These are phyloP conservation scores for Eurytoma adleriae DNA, from an alignment of 2,888 invertebrate genomes.

Conservation along the genomic window DNA sequence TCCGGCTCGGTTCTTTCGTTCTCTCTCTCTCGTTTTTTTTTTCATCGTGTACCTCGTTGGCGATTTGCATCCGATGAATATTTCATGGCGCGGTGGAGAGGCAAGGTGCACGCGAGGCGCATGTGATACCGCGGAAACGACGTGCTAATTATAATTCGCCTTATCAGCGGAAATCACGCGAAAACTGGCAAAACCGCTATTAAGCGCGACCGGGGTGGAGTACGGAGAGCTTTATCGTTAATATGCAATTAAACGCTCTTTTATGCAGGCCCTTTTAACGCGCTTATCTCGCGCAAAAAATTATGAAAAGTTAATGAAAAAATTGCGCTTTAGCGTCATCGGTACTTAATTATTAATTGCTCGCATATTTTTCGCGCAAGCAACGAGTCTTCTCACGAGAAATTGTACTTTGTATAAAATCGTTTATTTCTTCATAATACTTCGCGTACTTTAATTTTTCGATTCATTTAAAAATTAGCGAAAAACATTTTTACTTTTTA, in stretches of 20 bases:
- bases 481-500: too few relatives aligned
- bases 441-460: too few relatives aligned
- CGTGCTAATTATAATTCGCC: conserved; percentile 53
- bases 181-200: conserved; percentile 43
- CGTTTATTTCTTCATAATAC: too few relatives aligned
- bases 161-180: conserved; percentile 56
- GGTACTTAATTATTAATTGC: too few relatives aligned
- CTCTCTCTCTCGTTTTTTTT: conserved; percentile 7
- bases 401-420: too few relatives aligned
- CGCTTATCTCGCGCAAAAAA: background rate
- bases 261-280: conserved; percentile 11
- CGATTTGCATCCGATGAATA: conserved; percentile 57
- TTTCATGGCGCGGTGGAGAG: conserved; percentile 41
- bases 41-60: conserved; percentile 3
- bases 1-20: conserved; percentile 5
- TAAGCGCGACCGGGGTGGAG: background rate
- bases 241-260: conserved; percentile 29
- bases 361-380: too few relatives aligned
- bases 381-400: too few relatives aligned
- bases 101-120: conserved; percentile 25
- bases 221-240: background rate
- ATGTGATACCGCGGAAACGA: conserved; percentile 51
- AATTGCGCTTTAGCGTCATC: conserved; percentile 11
- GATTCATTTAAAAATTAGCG: too few relatives aligned
- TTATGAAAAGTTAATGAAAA: conserved; percentile 4